Evolutionary conservation across 2,797 vertebrate genomes (phyloP).

Genomic region (Trachops cirrhosus): DNA sequence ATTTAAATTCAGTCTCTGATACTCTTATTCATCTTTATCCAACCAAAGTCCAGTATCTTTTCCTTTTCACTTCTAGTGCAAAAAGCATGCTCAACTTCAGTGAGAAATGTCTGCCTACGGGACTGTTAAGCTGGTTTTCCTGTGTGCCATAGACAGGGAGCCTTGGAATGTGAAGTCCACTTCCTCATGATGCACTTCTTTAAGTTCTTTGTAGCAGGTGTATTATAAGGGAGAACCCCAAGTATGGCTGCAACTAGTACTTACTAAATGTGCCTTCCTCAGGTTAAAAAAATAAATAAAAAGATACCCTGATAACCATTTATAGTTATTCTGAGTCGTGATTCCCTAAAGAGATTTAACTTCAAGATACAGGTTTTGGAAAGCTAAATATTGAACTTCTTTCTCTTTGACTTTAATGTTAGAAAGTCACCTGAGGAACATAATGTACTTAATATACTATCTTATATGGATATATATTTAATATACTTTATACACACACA

Average conservation of each 20-base stretch:
- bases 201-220: background rate
- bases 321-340: background rate
- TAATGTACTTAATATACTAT: background rate
- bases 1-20: background rate
- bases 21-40: conserved; percentile 18
- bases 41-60: background rate
- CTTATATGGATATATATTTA: background rate
- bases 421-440: background rate
- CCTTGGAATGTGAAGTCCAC: conserved; percentile 18
- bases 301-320: background rate
- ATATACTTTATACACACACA: background rate
- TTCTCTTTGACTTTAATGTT: background rate
- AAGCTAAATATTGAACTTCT: background rate
- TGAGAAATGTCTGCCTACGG: background rate
- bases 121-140: conserved; percentile 27
- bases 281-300: background rate
- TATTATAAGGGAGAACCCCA: background rate
- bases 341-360: background rate
- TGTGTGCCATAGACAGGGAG: background rate
- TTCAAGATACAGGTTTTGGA: background rate
- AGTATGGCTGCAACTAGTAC: background rate
- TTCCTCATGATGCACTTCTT: background rate
- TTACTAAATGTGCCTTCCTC: background rate
- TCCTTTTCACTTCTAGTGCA: background rate
- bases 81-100: background rate